phyloP scores from a whole-genome alignment of 2,113 vertebrate species.

The Corythaixoides concolor region DNA sequence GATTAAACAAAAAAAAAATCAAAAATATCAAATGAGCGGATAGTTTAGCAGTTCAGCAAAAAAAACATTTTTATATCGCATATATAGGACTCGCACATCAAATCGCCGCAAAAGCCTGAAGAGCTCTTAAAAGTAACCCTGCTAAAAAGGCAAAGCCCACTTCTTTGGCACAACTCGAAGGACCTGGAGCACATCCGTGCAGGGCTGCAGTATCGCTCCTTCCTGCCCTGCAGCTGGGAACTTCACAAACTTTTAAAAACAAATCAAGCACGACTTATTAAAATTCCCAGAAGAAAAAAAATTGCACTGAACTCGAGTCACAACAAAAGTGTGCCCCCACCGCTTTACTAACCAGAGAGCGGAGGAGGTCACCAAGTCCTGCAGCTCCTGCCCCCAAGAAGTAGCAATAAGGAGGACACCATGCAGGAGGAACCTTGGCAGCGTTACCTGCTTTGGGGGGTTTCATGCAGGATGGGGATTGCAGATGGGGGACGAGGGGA shows the following conservation, averaged over 20 bases:
- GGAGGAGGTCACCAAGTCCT: not conserved
- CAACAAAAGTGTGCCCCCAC: not conserved
- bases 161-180: not conserved
- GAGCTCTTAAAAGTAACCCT: not conserved
- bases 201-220: not conserved
- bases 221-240: not conserved
- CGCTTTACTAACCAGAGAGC: not conserved
- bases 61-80: not conserved
- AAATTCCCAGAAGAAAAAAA: not conserved
- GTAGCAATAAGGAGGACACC: fast-evolving
- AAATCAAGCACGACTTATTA: not conserved
- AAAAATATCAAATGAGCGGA: not conserved
- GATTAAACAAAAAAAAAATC: not conserved
- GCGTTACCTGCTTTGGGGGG: not conserved
- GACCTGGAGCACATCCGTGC: not conserved
- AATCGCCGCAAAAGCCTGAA: not conserved
- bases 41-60: not conserved
- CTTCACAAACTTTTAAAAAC: not conserved
- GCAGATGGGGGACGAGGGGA: not conserved
- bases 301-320: not conserved
- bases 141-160: not conserved
- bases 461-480: not conserved
- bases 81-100: not conserved
- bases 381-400: not conserved
- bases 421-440: not conserved